Evolutionary conservation across 2,113 vertebrate genomes (phyloP).

Genomic region (Orthonyx spaldingii): DNA sequence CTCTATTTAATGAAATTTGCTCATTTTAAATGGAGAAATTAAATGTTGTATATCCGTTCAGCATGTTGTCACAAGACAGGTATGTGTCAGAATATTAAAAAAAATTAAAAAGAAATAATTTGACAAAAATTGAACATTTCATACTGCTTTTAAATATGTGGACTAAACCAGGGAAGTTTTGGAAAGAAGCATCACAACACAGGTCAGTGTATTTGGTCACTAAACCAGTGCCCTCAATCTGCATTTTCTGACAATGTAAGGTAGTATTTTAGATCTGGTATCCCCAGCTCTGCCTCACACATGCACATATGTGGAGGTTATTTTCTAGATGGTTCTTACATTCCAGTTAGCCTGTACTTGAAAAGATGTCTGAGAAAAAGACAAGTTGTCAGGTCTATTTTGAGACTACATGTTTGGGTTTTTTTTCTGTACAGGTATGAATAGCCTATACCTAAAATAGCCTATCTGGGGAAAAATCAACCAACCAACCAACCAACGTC

Average conservation of each 20-base stretch:
- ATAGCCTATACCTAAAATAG: background rate
- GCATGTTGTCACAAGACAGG: background rate
- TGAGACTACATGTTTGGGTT: background rate
- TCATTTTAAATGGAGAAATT: background rate
- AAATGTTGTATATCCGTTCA: background rate
- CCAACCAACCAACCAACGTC: background rate
- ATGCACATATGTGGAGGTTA: fast-evolving
- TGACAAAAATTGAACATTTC: background rate
- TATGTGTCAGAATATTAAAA: background rate
- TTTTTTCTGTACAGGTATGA: background rate
- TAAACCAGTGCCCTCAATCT: background rate
- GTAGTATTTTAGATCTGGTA: background rate
- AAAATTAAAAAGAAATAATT: background rate
- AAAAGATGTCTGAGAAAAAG: background rate
- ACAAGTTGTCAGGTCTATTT: background rate
- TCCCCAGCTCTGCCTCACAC: background rate
- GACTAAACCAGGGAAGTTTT: background rate
- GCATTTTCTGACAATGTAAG: background rate
- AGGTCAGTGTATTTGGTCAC: background rate
- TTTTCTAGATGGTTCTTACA: background rate
- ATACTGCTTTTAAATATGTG: background rate
- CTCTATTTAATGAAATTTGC: background rate
- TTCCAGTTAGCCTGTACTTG: background rate
- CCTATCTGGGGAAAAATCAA: background rate
- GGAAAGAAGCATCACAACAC: background rate